phyloP scores from a whole-genome alignment of 2,113 vertebrate species.

The Platysteira castanea region DNA sequence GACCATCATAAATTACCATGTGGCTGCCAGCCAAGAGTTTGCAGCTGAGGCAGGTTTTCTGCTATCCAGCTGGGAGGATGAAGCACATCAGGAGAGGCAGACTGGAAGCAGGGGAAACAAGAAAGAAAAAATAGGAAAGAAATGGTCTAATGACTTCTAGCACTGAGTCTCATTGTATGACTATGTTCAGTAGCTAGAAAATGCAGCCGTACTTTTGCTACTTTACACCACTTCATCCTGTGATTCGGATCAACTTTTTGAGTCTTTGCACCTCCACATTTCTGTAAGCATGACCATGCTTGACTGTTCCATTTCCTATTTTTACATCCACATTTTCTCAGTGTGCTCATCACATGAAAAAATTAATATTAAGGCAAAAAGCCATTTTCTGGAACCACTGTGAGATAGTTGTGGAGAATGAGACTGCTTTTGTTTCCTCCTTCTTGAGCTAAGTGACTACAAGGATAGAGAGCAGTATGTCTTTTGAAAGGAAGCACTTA shows the following conservation, averaged over 20 bases:
- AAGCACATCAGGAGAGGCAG: neutral
- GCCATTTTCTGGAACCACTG: neutral
- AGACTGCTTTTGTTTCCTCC: neutral
- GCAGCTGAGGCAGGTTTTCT: conserved; percentile 32
- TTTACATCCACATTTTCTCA: neutral
- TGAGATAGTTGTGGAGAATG: neutral
- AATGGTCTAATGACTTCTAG: neutral
- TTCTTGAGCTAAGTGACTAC: neutral
- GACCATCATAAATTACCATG: conserved; percentile 4
- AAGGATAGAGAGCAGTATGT: neutral
- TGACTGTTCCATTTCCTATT: neutral
- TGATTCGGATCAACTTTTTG: neutral
- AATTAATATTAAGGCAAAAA: neutral
- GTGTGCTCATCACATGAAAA: neutral
- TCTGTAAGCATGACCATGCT: neutral
- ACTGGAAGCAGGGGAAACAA: neutral
- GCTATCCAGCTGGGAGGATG: conserved; percentile 19
- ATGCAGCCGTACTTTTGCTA: neutral
- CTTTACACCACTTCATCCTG: neutral
- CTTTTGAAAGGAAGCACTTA: neutral
- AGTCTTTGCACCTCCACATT: neutral
- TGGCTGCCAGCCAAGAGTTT: conserved; percentile 33
- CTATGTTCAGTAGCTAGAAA: neutral
- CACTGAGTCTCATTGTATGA: neutral
- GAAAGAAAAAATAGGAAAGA: neutral